Conservation (phyloP, 2,888 invertebrate genomes). For the Lymantria dispar region DNA sequence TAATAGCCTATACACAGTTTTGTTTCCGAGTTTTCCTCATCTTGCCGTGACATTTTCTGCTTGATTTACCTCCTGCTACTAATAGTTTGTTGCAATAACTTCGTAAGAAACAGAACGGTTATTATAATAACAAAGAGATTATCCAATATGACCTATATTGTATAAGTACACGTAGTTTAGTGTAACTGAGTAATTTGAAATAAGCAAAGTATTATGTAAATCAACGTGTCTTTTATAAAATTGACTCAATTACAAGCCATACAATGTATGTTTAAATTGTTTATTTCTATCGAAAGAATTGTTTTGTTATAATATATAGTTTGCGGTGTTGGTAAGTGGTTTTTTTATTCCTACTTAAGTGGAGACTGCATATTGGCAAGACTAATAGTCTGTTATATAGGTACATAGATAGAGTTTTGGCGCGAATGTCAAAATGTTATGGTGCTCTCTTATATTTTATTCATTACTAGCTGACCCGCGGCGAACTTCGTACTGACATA, state of each 20-base stretch:
- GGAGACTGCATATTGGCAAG: too few species aligned
- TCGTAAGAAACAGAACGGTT: neutral
- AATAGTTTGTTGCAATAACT: neutral
- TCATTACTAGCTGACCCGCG: too few species aligned
- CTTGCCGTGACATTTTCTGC: neutral
- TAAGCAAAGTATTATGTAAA: neutral
- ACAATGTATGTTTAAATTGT: neutral
- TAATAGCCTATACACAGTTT: neutral
- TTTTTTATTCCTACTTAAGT: too few species aligned
- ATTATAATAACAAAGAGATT: neutral
- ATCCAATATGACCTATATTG: neutral
- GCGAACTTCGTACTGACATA: too few species aligned
- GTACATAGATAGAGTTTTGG: too few species aligned
- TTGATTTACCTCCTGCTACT: neutral
- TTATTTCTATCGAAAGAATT: neutral
- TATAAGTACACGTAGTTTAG: neutral
- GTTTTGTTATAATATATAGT: neutral
- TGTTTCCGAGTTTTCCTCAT: neutral
- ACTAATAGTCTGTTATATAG: too few species aligned
- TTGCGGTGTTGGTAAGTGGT: too few species aligned
- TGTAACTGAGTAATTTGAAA: neutral
- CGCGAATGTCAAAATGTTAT: too few species aligned
- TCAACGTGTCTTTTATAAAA: neutral
- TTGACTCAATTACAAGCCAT: neutral
- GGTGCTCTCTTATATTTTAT: too few species aligned